These are phyloP conservation scores for Palaemon carinicauda DNA, from an alignment of 1,140 invertebrate genomes.

Conservation along the genomic window DNA sequence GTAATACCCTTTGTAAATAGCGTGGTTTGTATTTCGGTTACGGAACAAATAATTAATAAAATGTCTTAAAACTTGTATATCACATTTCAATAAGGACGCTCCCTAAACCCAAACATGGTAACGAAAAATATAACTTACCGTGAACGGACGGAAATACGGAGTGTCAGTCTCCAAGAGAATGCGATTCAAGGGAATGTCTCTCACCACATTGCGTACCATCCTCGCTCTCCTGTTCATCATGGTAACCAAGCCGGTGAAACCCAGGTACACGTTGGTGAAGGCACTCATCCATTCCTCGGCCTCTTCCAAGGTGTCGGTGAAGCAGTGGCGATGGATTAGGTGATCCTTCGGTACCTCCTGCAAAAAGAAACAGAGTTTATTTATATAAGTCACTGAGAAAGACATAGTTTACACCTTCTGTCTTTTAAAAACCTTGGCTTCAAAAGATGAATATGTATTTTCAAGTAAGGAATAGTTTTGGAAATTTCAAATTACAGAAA, in stretches of 20 bases:
- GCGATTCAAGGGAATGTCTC: slow-evolving; percentile 64
- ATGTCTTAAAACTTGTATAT: too few relatives aligned
- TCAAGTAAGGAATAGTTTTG: too few relatives aligned
- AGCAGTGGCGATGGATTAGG: slow-evolving; percentile 68
- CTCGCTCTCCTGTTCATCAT: slow-evolving; percentile 61
- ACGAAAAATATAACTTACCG: slow-evolving; percentile 35
- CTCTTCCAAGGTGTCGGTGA: slow-evolving; percentile 64
- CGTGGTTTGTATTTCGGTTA: too few relatives aligned
- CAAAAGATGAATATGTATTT: too few relatives aligned
- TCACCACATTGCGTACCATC: slow-evolving; percentile 63
- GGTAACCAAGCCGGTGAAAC: slow-evolving; percentile 67
- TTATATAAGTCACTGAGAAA: too few relatives aligned
- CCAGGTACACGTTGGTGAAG: slow-evolving; percentile 66
- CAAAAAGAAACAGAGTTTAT: neutral
- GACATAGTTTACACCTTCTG: too few relatives aligned
- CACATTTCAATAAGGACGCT: too few relatives aligned
- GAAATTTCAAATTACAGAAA: too few relatives aligned
- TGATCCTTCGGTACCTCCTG: slow-evolving; percentile 65
- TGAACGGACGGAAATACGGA: slow-evolving; percentile 67
- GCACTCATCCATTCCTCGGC: slow-evolving; percentile 64
- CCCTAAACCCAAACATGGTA: neutral
- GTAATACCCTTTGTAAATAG: too few relatives aligned
- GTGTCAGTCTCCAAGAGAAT: slow-evolving; percentile 68
- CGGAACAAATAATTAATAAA: too few relatives aligned
- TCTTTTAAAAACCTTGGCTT: too few relatives aligned